phyloP scores from a whole-genome alignment of 1,140 invertebrate genomes.

The Psilanteris sp. region DNA sequence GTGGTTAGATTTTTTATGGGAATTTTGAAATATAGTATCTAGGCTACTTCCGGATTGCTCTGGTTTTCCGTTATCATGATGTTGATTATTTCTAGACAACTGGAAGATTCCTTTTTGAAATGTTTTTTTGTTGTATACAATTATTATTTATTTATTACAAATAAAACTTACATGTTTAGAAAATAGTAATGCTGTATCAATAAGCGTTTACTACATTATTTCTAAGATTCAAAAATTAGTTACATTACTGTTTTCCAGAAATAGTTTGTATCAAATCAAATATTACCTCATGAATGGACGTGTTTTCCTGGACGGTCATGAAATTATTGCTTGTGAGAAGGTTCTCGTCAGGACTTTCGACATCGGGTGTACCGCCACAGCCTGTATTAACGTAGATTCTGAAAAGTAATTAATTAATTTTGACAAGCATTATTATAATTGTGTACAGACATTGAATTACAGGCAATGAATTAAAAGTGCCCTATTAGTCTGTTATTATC shows the following conservation, averaged over 20 bases:
- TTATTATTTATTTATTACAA: no score
- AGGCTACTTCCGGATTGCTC: conserved; percentile 77
- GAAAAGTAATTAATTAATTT: conserved; percentile 71
- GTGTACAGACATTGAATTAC: no score
- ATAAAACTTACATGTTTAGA: background rate
- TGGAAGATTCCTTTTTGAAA: conserved; percentile 63
- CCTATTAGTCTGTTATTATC: no score
- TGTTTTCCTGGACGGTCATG: conserved; percentile 65
- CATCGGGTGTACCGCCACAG: conserved; percentile 77
- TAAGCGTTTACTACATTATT: background rate
- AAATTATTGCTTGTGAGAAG: conserved; percentile 67
- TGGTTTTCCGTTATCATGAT: conserved; percentile 80
- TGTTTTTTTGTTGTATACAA: conserved; percentile 52
- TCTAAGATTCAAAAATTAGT: background rate
- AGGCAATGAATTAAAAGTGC: no score
- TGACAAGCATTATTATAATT: no score
- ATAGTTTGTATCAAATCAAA: background rate
- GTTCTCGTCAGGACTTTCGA: conserved; percentile 85
- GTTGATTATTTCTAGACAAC: conserved; percentile 55
- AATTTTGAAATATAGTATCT: conserved; percentile 67
- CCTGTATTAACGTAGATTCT: conserved; percentile 86
- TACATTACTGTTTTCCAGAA: conserved; percentile 21
- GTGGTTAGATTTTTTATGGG: conserved; percentile 78
- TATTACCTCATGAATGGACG: conserved; percentile 72
- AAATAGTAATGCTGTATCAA: conserved; percentile 17